Evolutionary conservation across 2,888 invertebrate genomes (phyloP).

Genomic region (Hypsopygia costalis): DNA sequence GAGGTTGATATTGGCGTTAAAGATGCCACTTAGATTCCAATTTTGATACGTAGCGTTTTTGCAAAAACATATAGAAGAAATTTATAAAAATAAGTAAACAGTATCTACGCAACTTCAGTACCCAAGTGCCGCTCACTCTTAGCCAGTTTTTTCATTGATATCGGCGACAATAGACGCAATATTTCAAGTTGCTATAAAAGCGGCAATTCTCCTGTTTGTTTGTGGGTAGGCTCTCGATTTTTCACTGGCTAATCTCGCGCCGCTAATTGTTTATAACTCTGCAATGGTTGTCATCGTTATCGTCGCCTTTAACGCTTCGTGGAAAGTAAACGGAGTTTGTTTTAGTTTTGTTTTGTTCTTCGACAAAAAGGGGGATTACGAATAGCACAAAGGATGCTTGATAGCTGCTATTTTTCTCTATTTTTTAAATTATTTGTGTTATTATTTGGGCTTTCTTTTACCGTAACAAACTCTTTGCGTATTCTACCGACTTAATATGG

Average conservation of each 20-base stretch:
- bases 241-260: constrained; percentile 18
- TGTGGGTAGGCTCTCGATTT: constrained; percentile 5
- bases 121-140: no score
- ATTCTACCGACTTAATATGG: no score
- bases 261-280: constrained; percentile 36
- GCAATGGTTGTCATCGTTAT: constrained; percentile 36
- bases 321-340: constrained; percentile 23
- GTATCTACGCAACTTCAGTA: no score
- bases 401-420: constrained; percentile 1
- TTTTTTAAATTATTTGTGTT: neutral
- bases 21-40: no score
- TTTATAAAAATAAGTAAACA: no score
- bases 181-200: constrained; percentile 22
- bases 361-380: constrained; percentile 7
- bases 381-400: constrained; percentile 3
- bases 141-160: constrained; percentile 37
- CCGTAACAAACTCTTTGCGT: no score
- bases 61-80: no score
- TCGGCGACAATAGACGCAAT: constrained; percentile 36
- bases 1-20: no score
- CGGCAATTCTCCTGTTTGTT: neutral
- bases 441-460: neutral
- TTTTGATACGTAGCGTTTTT: no score
- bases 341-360: constrained; percentile 4
- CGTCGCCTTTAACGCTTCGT: constrained; percentile 32